Evolutionary conservation across 2,797 vertebrate genomes (phyloP).

Genomic region (Echeneis naucrates): DNA sequence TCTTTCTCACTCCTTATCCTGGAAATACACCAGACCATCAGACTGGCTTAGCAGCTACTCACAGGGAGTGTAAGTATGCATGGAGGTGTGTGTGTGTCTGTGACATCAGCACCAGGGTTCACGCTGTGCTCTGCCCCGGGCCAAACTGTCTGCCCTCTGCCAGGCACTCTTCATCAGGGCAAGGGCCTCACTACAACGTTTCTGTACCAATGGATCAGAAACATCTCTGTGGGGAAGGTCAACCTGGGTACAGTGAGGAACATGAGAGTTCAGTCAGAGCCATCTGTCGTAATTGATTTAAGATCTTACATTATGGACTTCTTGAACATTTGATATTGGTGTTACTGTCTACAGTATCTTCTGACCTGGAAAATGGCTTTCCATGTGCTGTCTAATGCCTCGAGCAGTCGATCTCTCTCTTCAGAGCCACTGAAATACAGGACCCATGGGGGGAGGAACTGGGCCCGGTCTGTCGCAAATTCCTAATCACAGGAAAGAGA

Average conservation of each 20-base stretch:
- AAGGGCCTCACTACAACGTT: constrained; percentile 92
- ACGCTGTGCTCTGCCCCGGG: constrained; percentile 91
- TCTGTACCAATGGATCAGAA: constrained; percentile 84
- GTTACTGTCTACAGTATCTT: background rate
- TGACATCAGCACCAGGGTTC: constrained; percentile 95
- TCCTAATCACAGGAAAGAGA: constrained; percentile 82
- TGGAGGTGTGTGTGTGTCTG: constrained; percentile 1
- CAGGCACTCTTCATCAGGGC: constrained; percentile 92
- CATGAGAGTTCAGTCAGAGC: background rate
- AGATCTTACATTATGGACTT: background rate
- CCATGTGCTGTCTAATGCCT: constrained; percentile 85
- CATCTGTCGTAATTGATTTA: background rate
- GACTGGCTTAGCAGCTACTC: constrained; percentile 1
- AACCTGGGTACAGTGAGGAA: constrained; percentile 79
- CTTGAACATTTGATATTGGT: background rate
- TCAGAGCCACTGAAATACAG: constrained; percentile 93
- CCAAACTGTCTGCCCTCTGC: constrained; percentile 97
- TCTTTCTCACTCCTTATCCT: background rate
- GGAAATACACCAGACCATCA: background rate
- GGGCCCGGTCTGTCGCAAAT: constrained; percentile 88
- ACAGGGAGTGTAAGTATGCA: background rate
- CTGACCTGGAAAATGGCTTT: constrained; percentile 90
- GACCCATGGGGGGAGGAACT: constrained; percentile 92
- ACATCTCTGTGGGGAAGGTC: constrained; percentile 87
- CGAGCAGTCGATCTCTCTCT: constrained; percentile 91